These are phyloP conservation scores for Asbolus verrucosus DNA, from an alignment of 1,140 invertebrate genomes.

Conservation along the genomic window DNA sequence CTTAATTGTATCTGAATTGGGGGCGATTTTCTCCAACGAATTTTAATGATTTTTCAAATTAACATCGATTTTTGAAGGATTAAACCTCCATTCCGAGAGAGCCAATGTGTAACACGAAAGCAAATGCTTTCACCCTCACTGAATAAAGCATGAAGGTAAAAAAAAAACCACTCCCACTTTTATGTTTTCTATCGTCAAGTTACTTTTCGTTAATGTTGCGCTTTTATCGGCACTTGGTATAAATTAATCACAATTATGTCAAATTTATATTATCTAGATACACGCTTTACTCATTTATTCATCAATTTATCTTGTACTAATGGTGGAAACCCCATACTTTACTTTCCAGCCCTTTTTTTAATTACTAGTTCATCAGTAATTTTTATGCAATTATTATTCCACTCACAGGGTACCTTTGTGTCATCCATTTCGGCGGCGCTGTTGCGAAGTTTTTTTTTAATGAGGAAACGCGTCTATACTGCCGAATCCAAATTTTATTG, in stretches of 20 bases:
- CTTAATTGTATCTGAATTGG: conserved; percentile 9
- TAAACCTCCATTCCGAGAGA: not conserved
- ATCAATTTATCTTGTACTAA: too few species aligned
- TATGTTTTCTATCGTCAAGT: not conserved
- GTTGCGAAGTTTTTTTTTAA: too few species aligned
- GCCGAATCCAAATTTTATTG: too few species aligned
- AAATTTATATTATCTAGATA: not conserved
- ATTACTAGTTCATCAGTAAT: too few species aligned
- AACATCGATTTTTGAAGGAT: conserved; percentile 18
- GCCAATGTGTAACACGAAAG: not conserved
- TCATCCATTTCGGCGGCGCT: too few species aligned
- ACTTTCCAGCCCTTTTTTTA: too few species aligned
- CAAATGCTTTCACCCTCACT: not conserved
- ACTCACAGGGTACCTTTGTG: too few species aligned
- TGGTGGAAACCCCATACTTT: too few species aligned
- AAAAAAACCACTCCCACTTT: conserved; percentile 33
- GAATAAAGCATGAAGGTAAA: not conserved
- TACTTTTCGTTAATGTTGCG: conserved; percentile 7
- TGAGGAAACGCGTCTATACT: too few species aligned
- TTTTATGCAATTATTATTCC: too few species aligned
- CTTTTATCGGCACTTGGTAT: conserved; percentile 1
- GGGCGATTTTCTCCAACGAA: conserved; percentile 1
- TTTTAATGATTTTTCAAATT: conserved; percentile 26
- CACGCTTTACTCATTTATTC: too few species aligned
- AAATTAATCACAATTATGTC: conserved; percentile 2